Evolutionary conservation across 2,888 invertebrate genomes (phyloP).

Genomic region (Branchipolynoe longqiensis): DNA sequence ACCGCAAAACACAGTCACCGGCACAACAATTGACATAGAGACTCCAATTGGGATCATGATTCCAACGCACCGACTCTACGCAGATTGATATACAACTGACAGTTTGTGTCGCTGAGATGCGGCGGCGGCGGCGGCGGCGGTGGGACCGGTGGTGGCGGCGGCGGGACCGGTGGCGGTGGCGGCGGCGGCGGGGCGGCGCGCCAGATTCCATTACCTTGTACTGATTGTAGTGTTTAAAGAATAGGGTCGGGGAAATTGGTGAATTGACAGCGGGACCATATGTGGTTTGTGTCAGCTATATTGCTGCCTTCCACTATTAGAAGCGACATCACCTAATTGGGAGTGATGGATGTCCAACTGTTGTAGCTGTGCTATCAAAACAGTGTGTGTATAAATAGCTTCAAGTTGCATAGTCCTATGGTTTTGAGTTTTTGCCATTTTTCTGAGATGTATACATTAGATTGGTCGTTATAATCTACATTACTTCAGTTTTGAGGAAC

Average conservation of each 20-base stretch:
- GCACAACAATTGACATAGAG: constrained; percentile 41
- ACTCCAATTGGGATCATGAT: constrained; percentile 56
- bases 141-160: too few relatives aligned
- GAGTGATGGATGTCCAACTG: constrained; percentile 32
- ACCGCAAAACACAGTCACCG: background rate
- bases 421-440: too few relatives aligned
- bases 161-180: too few relatives aligned
- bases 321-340: constrained; percentile 13
- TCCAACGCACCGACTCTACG: background rate
- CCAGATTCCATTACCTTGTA: background rate
- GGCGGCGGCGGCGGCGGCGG: background rate
- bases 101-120: too few relatives aligned
- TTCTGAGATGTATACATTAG: too few relatives aligned
- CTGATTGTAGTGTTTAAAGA: constrained; percentile 31
- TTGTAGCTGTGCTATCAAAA: background rate
- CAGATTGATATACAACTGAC: constrained; percentile 34
- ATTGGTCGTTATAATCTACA: too few relatives aligned
- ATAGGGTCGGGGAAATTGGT: background rate
- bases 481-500: too few relatives aligned
- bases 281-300: constrained; percentile 41
- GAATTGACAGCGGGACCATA: background rate
- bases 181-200: background rate
- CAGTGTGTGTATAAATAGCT: background rate
- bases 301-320: constrained; percentile 10
- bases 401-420: too few relatives aligned